Base-by-base conservation (phyloP, 2,113 vertebrate species). In the Antechinus flavipes region DNA sequence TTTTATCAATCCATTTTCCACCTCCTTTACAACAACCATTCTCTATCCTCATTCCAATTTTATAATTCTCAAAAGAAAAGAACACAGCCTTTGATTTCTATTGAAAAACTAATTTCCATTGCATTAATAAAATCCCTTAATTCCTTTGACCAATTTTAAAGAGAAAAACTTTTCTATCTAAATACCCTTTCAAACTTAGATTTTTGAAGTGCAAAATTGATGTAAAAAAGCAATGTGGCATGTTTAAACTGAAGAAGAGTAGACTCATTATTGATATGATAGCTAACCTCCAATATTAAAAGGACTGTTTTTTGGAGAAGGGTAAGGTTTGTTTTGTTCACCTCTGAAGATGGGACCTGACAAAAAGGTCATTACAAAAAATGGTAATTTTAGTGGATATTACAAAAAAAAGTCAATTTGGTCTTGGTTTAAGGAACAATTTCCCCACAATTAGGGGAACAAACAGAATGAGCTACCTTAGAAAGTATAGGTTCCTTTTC, bases 61-160 rank as follows among this genome's bases (percentile, higher is more conserved):
- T 26, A 89, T 47, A 89, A 95, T 92, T 55, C 94, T 91, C 96
- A 95, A 96, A 94, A 89, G 94, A 97, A 97, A 95, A 95, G 94
- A 97, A 96, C 97, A 95, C 93, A 91, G 50, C 90, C 61, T 92
- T 95, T 96, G 58, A 95, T 50, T 0, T 0, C 76, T 94, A 90
- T 93, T 96, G 97, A 95, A 92, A 93, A 95, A 54, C 93, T 52
- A 56, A 96, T 96, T 97, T 94, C 96, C 96, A 95, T 93, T 56
- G 95, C 91, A 96, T 93, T 93, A 76, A 92, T 56, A 94, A 92
- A 94, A 94, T 35, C 53, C 84, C 76, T 91, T 49, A 53, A 92
- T 95, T 94, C 95, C 93, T 97, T 91, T 92, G 95, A 55, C 16
- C 1, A 91, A 49, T 95, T 96, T 89, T 54, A 95, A 94, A 84